A percentile compares a stretch with the other conserved stretches of the same genome.
These are phyloP conservation scores for Calidris pugnax DNA, from an alignment of 2,113 vertebrate species.

Conservation along the genomic window DNA sequence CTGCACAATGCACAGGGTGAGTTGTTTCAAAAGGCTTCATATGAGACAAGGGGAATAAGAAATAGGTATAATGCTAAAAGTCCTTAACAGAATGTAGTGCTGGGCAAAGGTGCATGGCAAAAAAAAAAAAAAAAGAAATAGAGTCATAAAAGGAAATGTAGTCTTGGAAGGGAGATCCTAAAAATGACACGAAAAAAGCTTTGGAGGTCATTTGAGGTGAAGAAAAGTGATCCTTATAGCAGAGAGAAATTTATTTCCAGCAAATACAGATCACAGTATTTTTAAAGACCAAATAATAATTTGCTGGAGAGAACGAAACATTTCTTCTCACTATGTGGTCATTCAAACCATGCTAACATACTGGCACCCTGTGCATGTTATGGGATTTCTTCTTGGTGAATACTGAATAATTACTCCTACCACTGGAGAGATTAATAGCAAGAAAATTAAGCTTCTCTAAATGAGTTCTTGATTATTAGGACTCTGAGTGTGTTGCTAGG, in stretches of 20 bases:
- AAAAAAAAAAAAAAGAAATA: neutral
- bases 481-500: neutral
- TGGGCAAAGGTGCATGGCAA: neutral
- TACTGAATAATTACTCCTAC: constrained; percentile 47
- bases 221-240: neutral
- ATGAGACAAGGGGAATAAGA: neutral
- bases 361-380: constrained; percentile 29
- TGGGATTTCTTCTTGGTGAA: constrained; percentile 39
- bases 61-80: neutral
- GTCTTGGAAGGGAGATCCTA: neutral
- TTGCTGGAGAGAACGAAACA: neutral
- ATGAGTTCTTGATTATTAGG: constrained; percentile 45
- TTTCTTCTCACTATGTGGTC: constrained; percentile 42
- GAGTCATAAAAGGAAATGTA: neutral
- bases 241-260: neutral
- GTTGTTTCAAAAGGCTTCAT: neutral
- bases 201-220: neutral
- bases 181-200: neutral
- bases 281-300: constrained; percentile 2
- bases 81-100: neutral
- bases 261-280: neutral
- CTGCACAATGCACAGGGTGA: neutral
- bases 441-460: constrained; percentile 58
- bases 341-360: constrained; percentile 28
- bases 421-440: constrained; percentile 56